phyloP scores from a whole-genome alignment of 2,113 vertebrate species.

The Dunckerocampus dactyliophorus region DNA sequence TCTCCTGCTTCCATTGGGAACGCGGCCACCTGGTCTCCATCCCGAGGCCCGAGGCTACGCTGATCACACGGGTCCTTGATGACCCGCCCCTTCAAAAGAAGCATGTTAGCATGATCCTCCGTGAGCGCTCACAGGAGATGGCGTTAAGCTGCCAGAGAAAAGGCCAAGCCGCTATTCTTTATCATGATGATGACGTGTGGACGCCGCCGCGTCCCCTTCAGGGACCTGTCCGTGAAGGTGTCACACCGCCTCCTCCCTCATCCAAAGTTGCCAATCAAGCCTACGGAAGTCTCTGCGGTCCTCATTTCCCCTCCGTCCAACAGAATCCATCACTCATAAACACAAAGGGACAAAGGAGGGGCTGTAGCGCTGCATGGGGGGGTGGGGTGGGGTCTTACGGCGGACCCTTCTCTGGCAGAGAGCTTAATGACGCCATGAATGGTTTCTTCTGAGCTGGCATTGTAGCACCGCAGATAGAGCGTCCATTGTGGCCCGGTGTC shows the following conservation, averaged over 20 bases:
- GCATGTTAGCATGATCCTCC: too few relatives aligned
- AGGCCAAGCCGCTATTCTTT: slow-evolving; percentile 50
- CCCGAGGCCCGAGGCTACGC: slow-evolving; percentile 62
- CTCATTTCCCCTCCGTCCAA: slow-evolving; percentile 57
- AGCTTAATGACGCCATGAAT: slow-evolving; percentile 70
- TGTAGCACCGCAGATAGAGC: slow-evolving; percentile 56
- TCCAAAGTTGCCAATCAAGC: slow-evolving; percentile 69
- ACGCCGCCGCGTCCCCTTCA: slow-evolving; percentile 42
- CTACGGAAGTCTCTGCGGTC: slow-evolving; percentile 37
- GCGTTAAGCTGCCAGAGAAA: slow-evolving; percentile 21
- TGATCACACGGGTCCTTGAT: slow-evolving; percentile 59
- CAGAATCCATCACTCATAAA: slow-evolving; percentile 65
- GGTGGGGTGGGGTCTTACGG: slow-evolving; percentile 54
- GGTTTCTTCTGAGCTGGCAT: slow-evolving; percentile 52
- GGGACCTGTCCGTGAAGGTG: slow-evolving; percentile 40
- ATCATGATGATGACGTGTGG: slow-evolving; percentile 60
- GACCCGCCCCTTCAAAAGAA: too few relatives aligned
- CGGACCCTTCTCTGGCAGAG: slow-evolving; percentile 63
- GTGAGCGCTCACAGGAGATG: not conserved
- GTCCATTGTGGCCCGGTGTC: slow-evolving; percentile 41
- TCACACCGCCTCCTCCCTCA: slow-evolving; percentile 46
- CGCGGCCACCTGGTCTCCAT: slow-evolving; percentile 69
- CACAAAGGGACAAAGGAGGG: slow-evolving; percentile 67
- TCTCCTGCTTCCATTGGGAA: slow-evolving; percentile 41
- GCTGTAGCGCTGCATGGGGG: slow-evolving; percentile 33